Evolutionary conservation across 2,797 vertebrate genomes (phyloP).

Genomic region (Poecile montanus): DNA sequence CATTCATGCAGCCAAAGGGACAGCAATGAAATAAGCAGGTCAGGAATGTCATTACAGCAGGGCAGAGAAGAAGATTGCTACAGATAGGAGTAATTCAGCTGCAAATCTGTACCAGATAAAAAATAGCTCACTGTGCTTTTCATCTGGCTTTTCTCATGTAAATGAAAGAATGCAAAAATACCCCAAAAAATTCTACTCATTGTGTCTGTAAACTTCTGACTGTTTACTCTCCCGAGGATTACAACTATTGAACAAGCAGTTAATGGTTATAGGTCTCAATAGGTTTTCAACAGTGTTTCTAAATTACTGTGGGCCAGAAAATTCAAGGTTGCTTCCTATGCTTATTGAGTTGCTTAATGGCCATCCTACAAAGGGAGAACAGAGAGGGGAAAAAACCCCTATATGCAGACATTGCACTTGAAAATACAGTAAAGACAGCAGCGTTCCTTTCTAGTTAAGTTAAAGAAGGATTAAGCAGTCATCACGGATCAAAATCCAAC

Average conservation of each 20-base stretch:
- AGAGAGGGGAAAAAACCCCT: rapidly evolving
- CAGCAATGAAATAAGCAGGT: not conserved
- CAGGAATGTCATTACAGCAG: not conserved
- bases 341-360: not conserved
- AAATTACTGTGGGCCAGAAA: not conserved
- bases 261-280: not conserved
- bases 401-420: not conserved
- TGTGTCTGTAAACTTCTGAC: not conserved
- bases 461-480: not conserved
- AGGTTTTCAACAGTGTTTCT: not conserved
- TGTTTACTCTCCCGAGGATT: not conserved
- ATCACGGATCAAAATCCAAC: not conserved
- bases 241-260: not conserved
- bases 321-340: not conserved
- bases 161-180: not conserved
- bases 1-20: not conserved
- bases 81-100: not conserved
- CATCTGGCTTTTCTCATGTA: not conserved
- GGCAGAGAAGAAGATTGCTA: not conserved
- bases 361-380: not conserved
- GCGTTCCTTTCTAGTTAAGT: not conserved
- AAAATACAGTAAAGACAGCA: not conserved
- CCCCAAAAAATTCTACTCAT: not conserved
- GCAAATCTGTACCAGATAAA: not conserved
- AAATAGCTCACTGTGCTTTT: not conserved